Percentiles rank a stretch among this genome's conserved stretches.
Evolutionary conservation across 1,140 invertebrate species (phyloP).

Genomic region (Sycophila sp.): DNA sequence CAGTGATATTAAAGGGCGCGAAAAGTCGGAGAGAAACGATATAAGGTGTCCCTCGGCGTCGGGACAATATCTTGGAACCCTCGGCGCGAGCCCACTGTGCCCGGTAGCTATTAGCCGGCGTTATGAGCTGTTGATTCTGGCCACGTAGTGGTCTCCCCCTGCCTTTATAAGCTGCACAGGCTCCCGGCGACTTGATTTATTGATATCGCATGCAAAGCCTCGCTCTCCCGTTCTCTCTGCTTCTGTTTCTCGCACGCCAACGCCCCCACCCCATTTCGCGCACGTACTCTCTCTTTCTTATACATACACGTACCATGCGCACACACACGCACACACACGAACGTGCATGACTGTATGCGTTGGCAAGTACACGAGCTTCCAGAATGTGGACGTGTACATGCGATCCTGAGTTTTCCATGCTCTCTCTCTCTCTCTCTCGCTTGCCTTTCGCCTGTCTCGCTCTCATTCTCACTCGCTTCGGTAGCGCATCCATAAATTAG

Average conservation of each 20-base stretch:
- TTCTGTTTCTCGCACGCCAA: conserved; percentile 12
- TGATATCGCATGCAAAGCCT: conserved; percentile 69
- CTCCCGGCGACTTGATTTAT: conserved; percentile 66
- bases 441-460: neutral
- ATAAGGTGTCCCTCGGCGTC: conserved; percentile 62
- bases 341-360: too few species aligned
- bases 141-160: conserved; percentile 63
- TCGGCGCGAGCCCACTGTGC: conserved; percentile 41
- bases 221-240: conserved; percentile 33
- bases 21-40: conserved; percentile 26
- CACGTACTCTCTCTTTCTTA: neutral
- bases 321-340: neutral
- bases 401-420: too few species aligned
- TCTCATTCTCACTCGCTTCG: neutral
- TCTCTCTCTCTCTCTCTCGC: neutral
- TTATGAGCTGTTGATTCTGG: conserved; percentile 69
- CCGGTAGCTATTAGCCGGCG: conserved; percentile 64
- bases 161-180: conserved; percentile 51
- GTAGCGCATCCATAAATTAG: conserved; percentile 55
- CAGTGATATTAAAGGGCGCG: too few species aligned
- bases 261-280: neutral
- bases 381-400: too few species aligned
- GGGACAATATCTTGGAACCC: conserved; percentile 65
- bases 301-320: neutral
- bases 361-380: neutral